Percentiles rank a stretch among this genome's conserved stretches.
These are phyloP conservation scores for Apis florea DNA, from an alignment of 1,140 invertebrate species.

Conservation along the genomic window DNA sequence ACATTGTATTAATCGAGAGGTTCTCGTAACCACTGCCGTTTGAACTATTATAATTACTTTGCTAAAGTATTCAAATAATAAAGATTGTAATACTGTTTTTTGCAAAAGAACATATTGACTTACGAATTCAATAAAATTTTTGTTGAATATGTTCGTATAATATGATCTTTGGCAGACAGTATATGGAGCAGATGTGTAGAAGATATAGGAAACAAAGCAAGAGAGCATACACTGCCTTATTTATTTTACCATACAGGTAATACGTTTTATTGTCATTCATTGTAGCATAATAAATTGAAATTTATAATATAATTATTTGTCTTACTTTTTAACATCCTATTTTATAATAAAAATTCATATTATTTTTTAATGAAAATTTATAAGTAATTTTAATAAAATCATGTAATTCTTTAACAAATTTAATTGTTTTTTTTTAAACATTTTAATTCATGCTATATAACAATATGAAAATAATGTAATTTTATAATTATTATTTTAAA, in stretches of 20 bases:
- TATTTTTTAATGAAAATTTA: neutral
- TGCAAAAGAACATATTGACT: slow-evolving; percentile 32
- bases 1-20: slow-evolving; percentile 45
- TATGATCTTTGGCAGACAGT: slow-evolving; percentile 26
- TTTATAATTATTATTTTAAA: neutral
- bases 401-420: neutral
- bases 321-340: neutral
- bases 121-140: slow-evolving; percentile 16
- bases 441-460: neutral
- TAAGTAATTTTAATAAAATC: no score
- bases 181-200: slow-evolving; percentile 48
- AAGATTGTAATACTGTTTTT: slow-evolving; percentile 49
- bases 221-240: slow-evolving; percentile 76
- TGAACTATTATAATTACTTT: slow-evolving; percentile 50
- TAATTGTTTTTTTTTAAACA: neutral
- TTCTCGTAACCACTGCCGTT: slow-evolving; percentile 59
- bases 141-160: slow-evolving; percentile 24
- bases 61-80: slow-evolving; percentile 37
- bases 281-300: slow-evolving; percentile 71
- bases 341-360: no score
- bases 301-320: slow-evolving; percentile 66
- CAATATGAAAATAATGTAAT: neutral
- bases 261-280: slow-evolving; percentile 74
- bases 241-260: slow-evolving; percentile 76
- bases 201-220: slow-evolving; percentile 61